Base-by-base conservation (phyloP, 2,888 invertebrate genomes). In the Tubulanus polymorphus region DNA sequence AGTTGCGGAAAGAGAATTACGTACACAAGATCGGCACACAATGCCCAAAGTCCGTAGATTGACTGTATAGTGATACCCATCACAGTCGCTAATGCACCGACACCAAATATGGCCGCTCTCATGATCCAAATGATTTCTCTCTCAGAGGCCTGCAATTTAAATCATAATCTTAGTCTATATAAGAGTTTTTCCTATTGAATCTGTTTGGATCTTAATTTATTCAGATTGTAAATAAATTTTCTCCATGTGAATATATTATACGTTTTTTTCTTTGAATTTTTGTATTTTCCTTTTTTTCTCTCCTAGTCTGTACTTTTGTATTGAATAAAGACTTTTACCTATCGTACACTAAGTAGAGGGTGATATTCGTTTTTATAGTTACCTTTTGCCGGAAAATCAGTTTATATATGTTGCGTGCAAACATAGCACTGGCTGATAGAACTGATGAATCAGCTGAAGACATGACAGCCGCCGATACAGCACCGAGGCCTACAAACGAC, bases 381-480 rank as follows among this genome's bases (percentile, higher is more conserved):
- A 88, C 87, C 79, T 89, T 87, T 81, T 94, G 94, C 55, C 97
- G 84, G 82, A 99, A 93, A 76, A 97, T 93, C 79, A 94, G 85
- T 82, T 91, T 94, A 85, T 97, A 97, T 67, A 99, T 91, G 81
- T 99, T 99, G 77, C 96, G 86, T 60, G 97, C 96, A 77, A 99
- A 99, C 97, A 99, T 97, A 28, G 96, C 94, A 67, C 93, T 93
- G 2, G 97, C 97, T 25, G 96, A 95, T 23, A 99, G 85, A 51
- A 99, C 93, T 67, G 96, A 96, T 53, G 97, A 97, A 81, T 99
- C 97, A 0, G 97, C 97, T 0, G 96, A 96, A 35, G 96, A 96
- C 97, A 99, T 99, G 63, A 99, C 97, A 23, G 97, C 97, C 1
- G 97, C 99, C 0, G 96, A 96, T 6, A 99, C 95, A 6, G 97